Base-by-base conservation (phyloP, 2,888 invertebrate species). In the Catotricha subobsoleta region DNA sequence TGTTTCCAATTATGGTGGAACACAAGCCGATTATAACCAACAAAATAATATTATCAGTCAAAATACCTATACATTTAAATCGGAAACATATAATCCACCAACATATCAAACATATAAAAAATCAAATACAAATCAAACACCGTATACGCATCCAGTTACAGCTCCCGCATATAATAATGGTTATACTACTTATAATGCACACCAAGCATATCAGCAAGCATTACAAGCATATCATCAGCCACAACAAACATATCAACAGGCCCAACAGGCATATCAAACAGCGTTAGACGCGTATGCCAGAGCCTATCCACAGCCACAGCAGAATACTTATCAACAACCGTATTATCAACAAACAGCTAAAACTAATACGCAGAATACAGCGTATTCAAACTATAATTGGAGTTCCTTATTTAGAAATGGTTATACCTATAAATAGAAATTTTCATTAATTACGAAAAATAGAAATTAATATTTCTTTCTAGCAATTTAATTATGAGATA, bases 1-100 rank as follows among this genome's bases (percentile, higher is more conserved):
- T n/a, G n/a, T n/a, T n/a, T 55, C 58, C n/a, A 28, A 45, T 20
- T 20, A 20, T 19, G 20, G 20, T 10, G 15, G 21, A 12, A 35
- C 41, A 29, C n/a, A 4, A 29, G 18, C 41, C 2, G 36, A 10
- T 6, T 36, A 29, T 76, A 80, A 75, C 69, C 61, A 57, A 46
- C 46, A 50, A 43, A 59, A 60, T 50, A 51, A 54, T 41, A 16
- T 23, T 31, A 28, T 34, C 10, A 33, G 21, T 6, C 41, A 42
- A 31, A 37, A 42, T 25, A 37, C 37, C 7, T 42, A 42, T 23
- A 36, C 41, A 15, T 29, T 37, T 23, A 42, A 42, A 37, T n/a
- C 41, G 18, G 37, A 42, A 13, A 28, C 23, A 20, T 23, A 31
- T 29, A 37, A 42, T 42, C 30, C 41, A 25, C 30, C 37, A 5